Conservation (phyloP, 1,140 invertebrate genomes). For the Polypedilum pembai region DNA sequence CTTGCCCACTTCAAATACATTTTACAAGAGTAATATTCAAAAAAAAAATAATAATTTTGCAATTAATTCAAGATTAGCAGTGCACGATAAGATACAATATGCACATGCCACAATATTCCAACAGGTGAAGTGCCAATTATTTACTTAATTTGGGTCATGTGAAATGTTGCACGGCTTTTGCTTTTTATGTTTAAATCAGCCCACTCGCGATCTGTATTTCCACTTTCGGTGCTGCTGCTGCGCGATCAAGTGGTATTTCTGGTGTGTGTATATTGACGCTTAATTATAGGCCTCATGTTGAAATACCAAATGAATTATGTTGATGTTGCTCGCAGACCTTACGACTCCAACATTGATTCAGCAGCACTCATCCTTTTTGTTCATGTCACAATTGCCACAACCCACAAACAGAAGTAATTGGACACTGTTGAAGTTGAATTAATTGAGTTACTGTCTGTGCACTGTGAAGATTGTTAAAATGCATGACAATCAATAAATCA, state of each 20-base stretch:
- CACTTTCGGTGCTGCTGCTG: not conserved
- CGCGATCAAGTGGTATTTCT: not conserved
- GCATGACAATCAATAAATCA: conserved; percentile 5
- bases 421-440: not conserved
- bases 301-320: not conserved
- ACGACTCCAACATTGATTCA: not conserved
- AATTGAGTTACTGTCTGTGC: not conserved
- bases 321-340: not conserved
- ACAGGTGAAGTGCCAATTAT: conserved; percentile 6
- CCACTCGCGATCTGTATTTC: not conserved
- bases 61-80: conserved; percentile 13
- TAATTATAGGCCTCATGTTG: not conserved
- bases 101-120: not conserved
- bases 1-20: not conserved
- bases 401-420: conserved; percentile 7
- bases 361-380: not conserved
- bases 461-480: conserved; percentile 4
- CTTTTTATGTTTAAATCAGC: not conserved
- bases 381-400: not conserved
- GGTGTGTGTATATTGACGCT: not conserved
- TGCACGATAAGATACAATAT: not conserved
- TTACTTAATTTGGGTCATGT: conserved; percentile 1
- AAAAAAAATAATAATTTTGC: not conserved
- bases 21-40: not conserved
- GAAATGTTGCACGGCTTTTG: not conserved